phyloP scores from a whole-genome alignment of 64 coral and sea anemone genomes.

The Trachythela sp. region DNA sequence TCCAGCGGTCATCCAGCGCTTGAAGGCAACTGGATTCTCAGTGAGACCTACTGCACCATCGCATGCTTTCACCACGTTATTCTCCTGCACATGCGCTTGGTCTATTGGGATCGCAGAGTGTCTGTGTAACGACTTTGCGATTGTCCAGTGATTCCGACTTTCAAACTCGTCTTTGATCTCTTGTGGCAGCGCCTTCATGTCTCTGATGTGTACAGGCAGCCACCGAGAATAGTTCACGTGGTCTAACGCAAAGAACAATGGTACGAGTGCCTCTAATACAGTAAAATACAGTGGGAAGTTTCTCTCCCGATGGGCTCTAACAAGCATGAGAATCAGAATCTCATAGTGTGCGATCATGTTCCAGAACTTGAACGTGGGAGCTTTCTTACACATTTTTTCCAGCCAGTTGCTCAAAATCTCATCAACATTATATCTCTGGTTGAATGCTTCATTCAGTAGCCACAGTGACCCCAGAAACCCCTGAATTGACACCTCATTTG shows the following conservation, averaged over 20 bases:
- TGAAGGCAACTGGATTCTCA: slow-evolving; percentile 53
- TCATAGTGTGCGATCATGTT: slow-evolving; percentile 44
- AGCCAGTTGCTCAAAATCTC: too few species aligned
- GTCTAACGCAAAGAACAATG: slow-evolving; percentile 60
- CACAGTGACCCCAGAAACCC: slow-evolving; percentile 49
- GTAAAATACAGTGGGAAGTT: slow-evolving; percentile 36
- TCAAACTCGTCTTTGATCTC: slow-evolving; percentile 27
- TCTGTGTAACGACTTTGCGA: slow-evolving; percentile 40
- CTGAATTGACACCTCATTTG: too few species aligned
- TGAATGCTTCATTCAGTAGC: slow-evolving; percentile 38
- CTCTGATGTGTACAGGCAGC: too few species aligned
- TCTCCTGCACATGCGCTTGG: slow-evolving; percentile 60
- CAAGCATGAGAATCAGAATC: slow-evolving; percentile 46
- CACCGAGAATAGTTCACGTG: too few species aligned
- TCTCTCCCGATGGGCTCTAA: slow-evolving; percentile 28
- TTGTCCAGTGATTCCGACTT: slow-evolving; percentile 32
- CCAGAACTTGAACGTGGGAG: slow-evolving; percentile 60
- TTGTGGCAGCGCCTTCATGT: slow-evolving; percentile 41
- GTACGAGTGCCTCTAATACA: slow-evolving; percentile 45
- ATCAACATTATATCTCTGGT: too few species aligned
- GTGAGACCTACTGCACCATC: slow-evolving; percentile 42
- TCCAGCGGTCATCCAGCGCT: slow-evolving; percentile 50
- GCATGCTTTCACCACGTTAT: slow-evolving; percentile 47
- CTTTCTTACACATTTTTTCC: too few species aligned
- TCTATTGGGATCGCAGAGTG: slow-evolving; percentile 48